Conservation (phyloP, 2,797 vertebrate species). For the Enteromius fasciolatus region DNA sequence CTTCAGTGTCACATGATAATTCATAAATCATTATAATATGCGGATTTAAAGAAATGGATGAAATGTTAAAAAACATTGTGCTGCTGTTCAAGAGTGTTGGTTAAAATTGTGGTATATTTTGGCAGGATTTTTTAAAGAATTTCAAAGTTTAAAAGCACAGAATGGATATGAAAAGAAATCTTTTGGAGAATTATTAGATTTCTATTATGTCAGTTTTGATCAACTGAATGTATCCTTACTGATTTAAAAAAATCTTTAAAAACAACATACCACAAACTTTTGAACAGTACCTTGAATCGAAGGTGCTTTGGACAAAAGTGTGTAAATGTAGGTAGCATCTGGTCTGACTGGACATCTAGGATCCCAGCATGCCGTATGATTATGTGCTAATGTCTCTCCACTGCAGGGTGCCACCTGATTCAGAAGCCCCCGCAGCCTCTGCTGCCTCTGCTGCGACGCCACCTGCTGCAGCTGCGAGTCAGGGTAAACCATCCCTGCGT, state of each 20-base stretch:
- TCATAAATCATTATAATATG: not conserved
- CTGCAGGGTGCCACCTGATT: slow-evolving; percentile 90
- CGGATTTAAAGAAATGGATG: not conserved
- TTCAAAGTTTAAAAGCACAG: not conserved
- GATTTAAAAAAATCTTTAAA: not conserved
- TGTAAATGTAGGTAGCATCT: slow-evolving; percentile 1
- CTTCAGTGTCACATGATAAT: not conserved
- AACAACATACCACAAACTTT: not conserved
- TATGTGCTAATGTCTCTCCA: slow-evolving; percentile 32
- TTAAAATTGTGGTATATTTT: not conserved
- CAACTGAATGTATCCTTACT: not conserved
- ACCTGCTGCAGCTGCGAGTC: slow-evolving; percentile 74
- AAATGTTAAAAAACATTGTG: not conserved
- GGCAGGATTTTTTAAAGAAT: no score
- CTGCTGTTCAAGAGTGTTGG: not conserved
- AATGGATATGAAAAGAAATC: not conserved
- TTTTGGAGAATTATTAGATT: not conserved
- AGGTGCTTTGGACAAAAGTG: not conserved
- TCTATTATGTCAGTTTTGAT: not conserved
- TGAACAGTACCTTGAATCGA: not conserved
- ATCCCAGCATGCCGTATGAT: slow-evolving; percentile 31
- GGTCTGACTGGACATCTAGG: slow-evolving; percentile 6
- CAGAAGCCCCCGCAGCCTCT: slow-evolving; percentile 84
- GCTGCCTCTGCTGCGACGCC: slow-evolving; percentile 56
- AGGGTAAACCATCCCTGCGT: slow-evolving; percentile 91